Conservation (phyloP, 2,113 vertebrate species). For the Tauraco erythrolophus region DNA sequence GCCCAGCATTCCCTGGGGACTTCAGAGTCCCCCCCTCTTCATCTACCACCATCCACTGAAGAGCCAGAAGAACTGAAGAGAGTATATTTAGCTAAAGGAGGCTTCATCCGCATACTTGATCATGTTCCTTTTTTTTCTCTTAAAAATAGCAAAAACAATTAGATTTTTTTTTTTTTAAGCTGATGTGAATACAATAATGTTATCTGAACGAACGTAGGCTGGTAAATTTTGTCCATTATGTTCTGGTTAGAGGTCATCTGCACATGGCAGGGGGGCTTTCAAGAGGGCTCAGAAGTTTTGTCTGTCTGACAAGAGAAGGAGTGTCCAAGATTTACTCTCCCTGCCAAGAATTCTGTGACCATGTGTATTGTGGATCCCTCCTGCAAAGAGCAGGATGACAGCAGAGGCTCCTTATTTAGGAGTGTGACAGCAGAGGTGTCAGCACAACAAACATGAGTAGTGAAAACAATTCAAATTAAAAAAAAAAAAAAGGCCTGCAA, state of each 20-base stretch:
- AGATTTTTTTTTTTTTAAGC: background rate
- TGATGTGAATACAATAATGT: background rate
- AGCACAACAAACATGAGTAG: background rate
- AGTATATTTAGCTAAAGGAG: background rate
- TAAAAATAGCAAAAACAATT: background rate
- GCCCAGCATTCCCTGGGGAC: background rate
- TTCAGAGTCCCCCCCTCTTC: background rate
- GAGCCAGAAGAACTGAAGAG: background rate
- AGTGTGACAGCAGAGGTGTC: background rate
- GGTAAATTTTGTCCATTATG: background rate
- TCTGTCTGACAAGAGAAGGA: background rate
- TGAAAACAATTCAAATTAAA: background rate
- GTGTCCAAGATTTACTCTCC: background rate
- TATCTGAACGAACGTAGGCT: background rate
- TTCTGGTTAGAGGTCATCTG: background rate
- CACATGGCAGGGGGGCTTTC: background rate
- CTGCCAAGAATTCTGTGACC: background rate
- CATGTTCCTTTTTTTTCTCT: background rate
- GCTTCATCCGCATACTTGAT: background rate
- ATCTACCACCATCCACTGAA: background rate
- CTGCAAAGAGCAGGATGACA: background rate
- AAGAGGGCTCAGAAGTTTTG: background rate
- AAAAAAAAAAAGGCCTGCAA: background rate
- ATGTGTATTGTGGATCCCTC: background rate
- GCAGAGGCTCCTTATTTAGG: background rate